A percentile compares a stretch with the other conserved stretches of the same genome.
Evolutionary conservation across 2,888 invertebrate genomes (phyloP).

Genomic region (Germaria angustata): DNA sequence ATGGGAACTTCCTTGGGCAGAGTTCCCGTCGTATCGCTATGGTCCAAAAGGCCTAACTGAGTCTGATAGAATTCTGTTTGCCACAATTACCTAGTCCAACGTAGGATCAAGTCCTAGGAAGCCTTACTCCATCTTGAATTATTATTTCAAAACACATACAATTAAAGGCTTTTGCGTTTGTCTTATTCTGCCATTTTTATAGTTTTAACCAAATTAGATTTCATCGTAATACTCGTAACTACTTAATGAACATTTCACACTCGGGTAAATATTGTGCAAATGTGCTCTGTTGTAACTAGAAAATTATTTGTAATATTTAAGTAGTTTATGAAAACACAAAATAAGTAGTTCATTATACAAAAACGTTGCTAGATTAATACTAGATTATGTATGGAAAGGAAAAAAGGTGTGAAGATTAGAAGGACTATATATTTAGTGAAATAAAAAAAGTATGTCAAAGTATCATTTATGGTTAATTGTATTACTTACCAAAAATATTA

Average conservation of each 20-base stretch:
- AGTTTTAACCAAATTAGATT: not conserved
- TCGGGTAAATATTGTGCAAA: constrained; percentile 3
- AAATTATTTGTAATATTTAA: constrained; percentile 30
- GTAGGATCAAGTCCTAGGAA: too few relatives aligned
- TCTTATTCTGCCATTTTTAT: not conserved
- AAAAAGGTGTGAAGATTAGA: constrained; percentile 32
- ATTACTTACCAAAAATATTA: not conserved
- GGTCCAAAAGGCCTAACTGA: too few relatives aligned
- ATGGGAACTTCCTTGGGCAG: too few relatives aligned
- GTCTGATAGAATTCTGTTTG: too few relatives aligned
- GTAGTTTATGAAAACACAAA: not conserved
- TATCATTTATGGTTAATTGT: constrained; percentile 45
- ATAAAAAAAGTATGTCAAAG: constrained; percentile 49
- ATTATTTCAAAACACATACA: too few relatives aligned
- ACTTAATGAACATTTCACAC: constrained; percentile 11
- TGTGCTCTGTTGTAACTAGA: not conserved
- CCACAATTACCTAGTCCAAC: too few relatives aligned
- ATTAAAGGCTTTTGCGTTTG: too few relatives aligned
- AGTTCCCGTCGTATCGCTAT: too few relatives aligned
- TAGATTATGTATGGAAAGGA: not conserved
- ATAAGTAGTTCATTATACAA: too few relatives aligned
- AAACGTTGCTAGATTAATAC: too few relatives aligned
- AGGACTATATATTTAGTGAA: not conserved
- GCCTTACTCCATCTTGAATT: too few relatives aligned
- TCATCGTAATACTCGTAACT: not conserved